Evolutionary conservation across 2,797 vertebrate species (phyloP).

Genomic region (Hippopotamyrus pictus): DNA sequence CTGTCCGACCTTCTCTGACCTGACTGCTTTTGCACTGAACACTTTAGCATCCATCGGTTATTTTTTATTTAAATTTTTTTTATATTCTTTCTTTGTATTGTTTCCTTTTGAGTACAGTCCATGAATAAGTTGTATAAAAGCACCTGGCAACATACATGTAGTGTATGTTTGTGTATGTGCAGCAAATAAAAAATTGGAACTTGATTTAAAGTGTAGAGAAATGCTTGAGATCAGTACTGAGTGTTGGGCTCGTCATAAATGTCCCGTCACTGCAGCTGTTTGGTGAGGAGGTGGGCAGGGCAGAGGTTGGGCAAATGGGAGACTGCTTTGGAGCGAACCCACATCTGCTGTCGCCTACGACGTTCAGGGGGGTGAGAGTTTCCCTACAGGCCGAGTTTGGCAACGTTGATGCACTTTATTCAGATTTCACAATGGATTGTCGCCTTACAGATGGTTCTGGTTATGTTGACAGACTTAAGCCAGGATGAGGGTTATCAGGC

Average conservation of each 20-base stretch:
- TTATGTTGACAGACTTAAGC: constrained; percentile 13
- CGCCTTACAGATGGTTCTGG: neutral
- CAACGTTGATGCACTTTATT: neutral
- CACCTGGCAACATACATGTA: neutral
- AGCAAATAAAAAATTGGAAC: neutral
- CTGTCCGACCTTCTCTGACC: neutral
- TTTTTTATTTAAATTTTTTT: neutral
- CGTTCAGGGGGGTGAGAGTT: neutral
- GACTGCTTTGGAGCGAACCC: neutral
- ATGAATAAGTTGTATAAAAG: neutral
- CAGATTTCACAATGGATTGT: neutral
- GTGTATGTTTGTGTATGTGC: neutral
- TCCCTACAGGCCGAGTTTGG: neutral
- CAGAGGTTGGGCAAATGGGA: neutral
- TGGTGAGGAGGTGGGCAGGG: neutral
- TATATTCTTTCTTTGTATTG: neutral
- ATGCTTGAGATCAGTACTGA: neutral
- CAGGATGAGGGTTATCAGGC: neutral
- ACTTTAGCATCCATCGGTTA: neutral
- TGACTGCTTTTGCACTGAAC: neutral
- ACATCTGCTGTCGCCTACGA: neutral
- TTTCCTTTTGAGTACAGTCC: neutral
- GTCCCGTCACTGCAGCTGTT: neutral
- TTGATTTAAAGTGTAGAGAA: neutral
- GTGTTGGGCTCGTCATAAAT: neutral